Percentiles rank a stretch among this genome's conserved stretches.
These are phyloP conservation scores for Drosophila lini DNA, from an alignment of 1,140 invertebrate genomes.

Conservation along the genomic window DNA sequence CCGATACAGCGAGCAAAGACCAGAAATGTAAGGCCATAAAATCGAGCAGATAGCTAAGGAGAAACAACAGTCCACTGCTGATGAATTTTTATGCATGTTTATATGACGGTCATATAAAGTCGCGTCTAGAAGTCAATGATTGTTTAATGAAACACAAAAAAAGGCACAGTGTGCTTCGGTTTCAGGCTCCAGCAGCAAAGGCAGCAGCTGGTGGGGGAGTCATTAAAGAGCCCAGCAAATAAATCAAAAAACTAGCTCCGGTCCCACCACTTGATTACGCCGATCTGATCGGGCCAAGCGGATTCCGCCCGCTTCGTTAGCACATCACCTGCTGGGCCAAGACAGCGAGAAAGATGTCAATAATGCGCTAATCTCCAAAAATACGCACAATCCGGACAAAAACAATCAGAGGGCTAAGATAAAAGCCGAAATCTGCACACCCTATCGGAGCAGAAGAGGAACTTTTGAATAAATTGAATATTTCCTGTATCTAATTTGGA, in stretches of 20 bases:
- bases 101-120: conserved; percentile 73
- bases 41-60: conserved; percentile 52
- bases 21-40: conserved; percentile 76
- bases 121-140: conserved; percentile 76
- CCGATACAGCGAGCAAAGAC: conserved; percentile 14
- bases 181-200: neutral
- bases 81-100: conserved; percentile 82
- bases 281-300: conserved; percentile 38
- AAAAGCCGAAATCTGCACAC: neutral
- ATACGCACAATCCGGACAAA: conserved; percentile 17
- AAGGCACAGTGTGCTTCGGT: conserved; percentile 2
- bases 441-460: neutral
- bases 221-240: conserved; percentile 72
- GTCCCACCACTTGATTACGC: conserved; percentile 70
- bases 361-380: conserved; percentile 53
- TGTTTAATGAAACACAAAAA: conserved; percentile 67
- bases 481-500: neutral
- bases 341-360: conserved; percentile 46
- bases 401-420: neutral
- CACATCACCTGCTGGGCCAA: conserved; percentile 54
- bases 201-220: conserved; percentile 31
- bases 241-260: conserved; percentile 67
- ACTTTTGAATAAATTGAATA: neutral
- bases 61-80: conserved; percentile 69
- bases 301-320: conserved; percentile 78